Conservation (phyloP, 2,797 vertebrate genomes). For the Astyanax mexicanus region DNA sequence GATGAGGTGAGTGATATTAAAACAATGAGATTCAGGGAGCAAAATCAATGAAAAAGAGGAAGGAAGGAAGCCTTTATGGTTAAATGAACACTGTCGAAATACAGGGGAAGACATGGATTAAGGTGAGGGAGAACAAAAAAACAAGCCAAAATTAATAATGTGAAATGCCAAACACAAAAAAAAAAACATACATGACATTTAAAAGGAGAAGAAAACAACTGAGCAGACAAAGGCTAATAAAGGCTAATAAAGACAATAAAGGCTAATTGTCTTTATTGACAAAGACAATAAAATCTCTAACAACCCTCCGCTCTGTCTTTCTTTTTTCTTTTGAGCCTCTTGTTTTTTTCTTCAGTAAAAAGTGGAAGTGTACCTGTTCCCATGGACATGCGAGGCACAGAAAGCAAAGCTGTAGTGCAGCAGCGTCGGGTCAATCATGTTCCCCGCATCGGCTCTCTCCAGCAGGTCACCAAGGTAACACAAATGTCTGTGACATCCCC, state of each 20-base stretch:
- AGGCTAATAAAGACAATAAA: conserved; percentile 18
- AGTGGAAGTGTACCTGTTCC: conserved; percentile 89
- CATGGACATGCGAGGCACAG: conserved; percentile 97
- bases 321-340: not conserved
- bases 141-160: conserved; percentile 57
- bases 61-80: conserved; percentile 24
- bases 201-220: conserved; percentile 64
- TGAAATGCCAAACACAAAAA: conserved; percentile 54
- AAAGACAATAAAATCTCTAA: not conserved
- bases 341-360: no score
- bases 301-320: not conserved
- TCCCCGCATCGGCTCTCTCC: conserved; percentile 93
- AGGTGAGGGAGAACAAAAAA: conserved; percentile 54
- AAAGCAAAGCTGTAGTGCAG: conserved; percentile 99
- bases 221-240: conserved; percentile 59
- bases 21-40: conserved; percentile 76
- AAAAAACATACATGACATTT: conserved; percentile 59
- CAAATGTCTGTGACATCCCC: conserved; percentile 97
- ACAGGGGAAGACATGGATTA: conserved; percentile 64
- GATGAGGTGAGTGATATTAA: conserved; percentile 82
- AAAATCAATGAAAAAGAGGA: conserved; percentile 74
- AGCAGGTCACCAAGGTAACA: conserved; percentile 96
- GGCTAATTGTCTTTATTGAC: no score
- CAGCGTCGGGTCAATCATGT: conserved; percentile 97
- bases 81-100: conserved; percentile 58